These are phyloP conservation scores for Neogale vison DNA, from an alignment of 2,113 vertebrate genomes.

Conservation along the genomic window DNA sequence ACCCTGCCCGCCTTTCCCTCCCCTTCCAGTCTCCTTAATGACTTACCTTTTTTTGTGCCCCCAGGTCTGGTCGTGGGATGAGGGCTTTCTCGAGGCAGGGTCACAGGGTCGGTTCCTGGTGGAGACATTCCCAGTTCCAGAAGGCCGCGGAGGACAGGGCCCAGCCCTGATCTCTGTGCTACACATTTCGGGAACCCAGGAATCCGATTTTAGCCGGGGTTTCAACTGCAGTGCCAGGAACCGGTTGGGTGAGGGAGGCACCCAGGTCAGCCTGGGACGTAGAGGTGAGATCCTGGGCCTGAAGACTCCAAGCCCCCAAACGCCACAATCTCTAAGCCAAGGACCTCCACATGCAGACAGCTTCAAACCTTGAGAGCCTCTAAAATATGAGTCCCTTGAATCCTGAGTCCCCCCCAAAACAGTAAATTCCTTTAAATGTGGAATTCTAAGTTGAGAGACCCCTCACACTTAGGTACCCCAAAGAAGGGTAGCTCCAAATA, in stretches of 20 bases:
- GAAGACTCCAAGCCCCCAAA: background rate
- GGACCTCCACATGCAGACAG: background rate
- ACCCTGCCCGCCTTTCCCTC: slow-evolving; percentile 44
- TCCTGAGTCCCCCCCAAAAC: background rate
- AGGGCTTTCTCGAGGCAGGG: slow-evolving; percentile 87
- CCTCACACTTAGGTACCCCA: background rate
- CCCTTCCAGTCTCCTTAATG: slow-evolving; percentile 65
- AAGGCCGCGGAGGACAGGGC: slow-evolving; percentile 75
- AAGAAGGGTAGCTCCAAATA: background rate
- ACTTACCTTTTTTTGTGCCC: background rate
- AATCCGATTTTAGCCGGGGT: slow-evolving; percentile 87
- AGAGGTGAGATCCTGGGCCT: slow-evolving; percentile 84
- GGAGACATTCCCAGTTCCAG: slow-evolving; percentile 82
- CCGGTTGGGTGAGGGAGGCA: slow-evolving; percentile 88
- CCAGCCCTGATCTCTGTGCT: slow-evolving; percentile 89
- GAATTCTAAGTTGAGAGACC: background rate
- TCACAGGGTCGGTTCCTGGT: slow-evolving; percentile 91
- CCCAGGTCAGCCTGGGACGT: slow-evolving; percentile 87
- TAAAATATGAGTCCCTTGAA: background rate
- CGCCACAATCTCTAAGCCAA: background rate
- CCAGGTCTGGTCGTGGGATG: slow-evolving; percentile 93
- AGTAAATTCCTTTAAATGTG: background rate
- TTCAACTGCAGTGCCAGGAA: slow-evolving; percentile 96
- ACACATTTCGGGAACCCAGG: slow-evolving; percentile 89
- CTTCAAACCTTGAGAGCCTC: background rate